Conservation (phyloP, 2,113 vertebrate species). For the Marmota monax region DNA sequence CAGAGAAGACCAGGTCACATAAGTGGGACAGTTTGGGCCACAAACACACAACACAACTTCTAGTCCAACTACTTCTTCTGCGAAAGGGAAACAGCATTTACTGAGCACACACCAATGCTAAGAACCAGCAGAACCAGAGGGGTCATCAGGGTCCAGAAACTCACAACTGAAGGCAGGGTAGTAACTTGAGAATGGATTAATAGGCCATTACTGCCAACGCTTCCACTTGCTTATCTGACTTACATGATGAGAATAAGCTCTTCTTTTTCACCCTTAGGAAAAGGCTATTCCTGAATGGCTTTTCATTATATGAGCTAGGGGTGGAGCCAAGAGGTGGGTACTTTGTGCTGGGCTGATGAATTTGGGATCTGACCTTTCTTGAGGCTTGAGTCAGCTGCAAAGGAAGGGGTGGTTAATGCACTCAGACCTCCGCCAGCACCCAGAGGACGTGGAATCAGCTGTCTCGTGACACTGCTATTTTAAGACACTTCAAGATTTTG, state of each 20-base stretch:
- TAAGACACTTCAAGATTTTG: slow-evolving; percentile 41
- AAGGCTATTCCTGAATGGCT: slow-evolving; percentile 8
- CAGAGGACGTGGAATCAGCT: neutral
- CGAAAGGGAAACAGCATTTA: neutral
- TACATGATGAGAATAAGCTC: slow-evolving; percentile 28
- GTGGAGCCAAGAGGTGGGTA: neutral
- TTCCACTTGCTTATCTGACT: neutral
- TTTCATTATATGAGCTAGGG: slow-evolving; percentile 4
- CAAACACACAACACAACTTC: neutral
- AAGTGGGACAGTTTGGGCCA: neutral
- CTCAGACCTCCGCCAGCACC: neutral
- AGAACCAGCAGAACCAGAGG: neutral
- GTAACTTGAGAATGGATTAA: slow-evolving; percentile 6
- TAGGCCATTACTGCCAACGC: neutral
- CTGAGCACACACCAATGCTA: neutral
- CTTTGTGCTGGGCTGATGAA: neutral
- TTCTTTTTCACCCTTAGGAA: neutral
- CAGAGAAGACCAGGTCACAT: neutral
- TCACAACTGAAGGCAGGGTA: neutral
- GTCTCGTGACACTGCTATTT: slow-evolving; percentile 38
- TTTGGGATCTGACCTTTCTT: slow-evolving; percentile 32
- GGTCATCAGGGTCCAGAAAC: slow-evolving; percentile 7
- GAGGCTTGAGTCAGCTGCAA: neutral
- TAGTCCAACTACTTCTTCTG: neutral
- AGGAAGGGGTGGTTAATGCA: neutral